Base-by-base conservation (phyloP, 2,797 vertebrate species). In the Propithecus deckenii region DNA sequence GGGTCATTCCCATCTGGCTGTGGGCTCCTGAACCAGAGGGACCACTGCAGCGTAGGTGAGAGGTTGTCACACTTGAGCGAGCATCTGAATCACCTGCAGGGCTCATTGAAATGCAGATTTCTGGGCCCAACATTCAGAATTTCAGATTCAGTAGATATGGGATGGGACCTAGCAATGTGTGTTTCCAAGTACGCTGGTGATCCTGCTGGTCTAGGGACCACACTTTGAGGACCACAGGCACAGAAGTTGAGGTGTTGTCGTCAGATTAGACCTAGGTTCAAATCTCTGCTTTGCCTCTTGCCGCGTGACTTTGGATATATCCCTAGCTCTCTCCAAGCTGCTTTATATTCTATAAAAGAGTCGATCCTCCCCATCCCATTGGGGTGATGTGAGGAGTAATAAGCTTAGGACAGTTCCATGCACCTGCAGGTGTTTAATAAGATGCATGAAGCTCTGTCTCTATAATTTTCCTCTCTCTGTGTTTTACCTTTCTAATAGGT, bases 211-310 rank as follows among this genome's bases (percentile, higher is more conserved):
- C 57, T 30, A 43, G n/a, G 69, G 30, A 71, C 18, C 28, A 63
- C 50, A 74, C 20, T 74, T 41, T 20, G 28, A 86, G 63, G 48
- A 57, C 20, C 79, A 46, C 14, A 30, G 43, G 17, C 43, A 35
- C 72, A 65, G 91, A 59, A 17, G 10, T 7, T 23, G 50, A 61
- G 61, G 3, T 7, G 22, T 35, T 59, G 23, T n/a, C 9, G 28
- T 38, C 23, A 63, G 46, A 18, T 32, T 46, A 32, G 50, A 22
- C 63, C 69, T 57, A 55, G 23, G 65, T 41, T 79, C 14, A 3
- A 18, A 35, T 59, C 80, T 89, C 46, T 65, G 74, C 20, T 74
- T 63, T 86, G 55, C 43, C 86, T 86, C 74, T 59, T 14, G 14
- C 13, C 13, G 1, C 1, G 3, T 55, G 91, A 35, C 87, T 67